Base-by-base conservation (phyloP, 2,797 vertebrate species). In the Psittacula derbiana region DNA sequence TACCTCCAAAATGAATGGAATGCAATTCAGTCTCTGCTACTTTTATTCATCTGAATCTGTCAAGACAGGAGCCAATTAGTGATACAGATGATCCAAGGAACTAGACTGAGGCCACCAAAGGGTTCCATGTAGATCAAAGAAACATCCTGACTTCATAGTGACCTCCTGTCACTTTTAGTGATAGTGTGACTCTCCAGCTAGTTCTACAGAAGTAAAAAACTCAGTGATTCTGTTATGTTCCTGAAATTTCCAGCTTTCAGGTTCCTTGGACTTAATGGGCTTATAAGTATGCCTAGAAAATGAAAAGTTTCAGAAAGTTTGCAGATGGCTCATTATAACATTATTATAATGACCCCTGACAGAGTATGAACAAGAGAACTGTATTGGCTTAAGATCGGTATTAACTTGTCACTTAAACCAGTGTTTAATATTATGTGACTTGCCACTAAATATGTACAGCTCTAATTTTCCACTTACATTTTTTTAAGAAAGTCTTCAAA, bases 51-150 rank as follows among this genome's bases (percentile, higher is more conserved):
- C 52, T 52, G 27, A 47, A 12, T 92, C 64, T 86, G 65, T 47
- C 67, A 91, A 57, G 72, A 69, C 43, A 49, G 86, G 80, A 79
- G 71, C 91, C 90, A 90, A 71, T 95, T 96, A 92, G 38, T 47
- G 74, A 53, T 85, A 30, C 19, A 64, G 58, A 15, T 65, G 52
- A 75, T 66, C 52, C n/a, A 41, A 41, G 71, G 17, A 44, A 41
- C 58, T 36, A 52, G 30, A 44, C 3, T 8, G n/a, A 87, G 67
- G 58, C 72, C 52, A 62, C 67, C 57, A 28, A 80, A 78, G 79
- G 8, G 41, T 66, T 94, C 74, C 41, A 10, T 12, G 20, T 9
- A 28, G 47, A 55, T 79, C 43, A 44, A 10, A 30, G 58, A 23
- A 41, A 73, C 25, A n/a, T 44, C 80, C 58, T 44, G 38, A 5